phyloP scores from a whole-genome alignment of 2,888 invertebrate species.

The Coecobrya sp. region DNA sequence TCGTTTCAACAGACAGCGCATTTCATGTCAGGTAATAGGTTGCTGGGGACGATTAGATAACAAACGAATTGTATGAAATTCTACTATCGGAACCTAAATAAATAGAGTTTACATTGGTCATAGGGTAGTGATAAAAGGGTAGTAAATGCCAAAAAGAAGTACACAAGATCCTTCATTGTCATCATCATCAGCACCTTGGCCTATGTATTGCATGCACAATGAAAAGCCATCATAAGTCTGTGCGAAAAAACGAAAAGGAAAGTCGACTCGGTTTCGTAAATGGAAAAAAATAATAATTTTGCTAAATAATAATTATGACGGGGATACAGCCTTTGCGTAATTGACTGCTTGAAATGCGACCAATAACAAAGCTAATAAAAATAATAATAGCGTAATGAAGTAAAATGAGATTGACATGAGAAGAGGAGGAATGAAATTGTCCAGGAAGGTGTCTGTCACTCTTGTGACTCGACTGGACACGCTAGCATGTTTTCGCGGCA shows the following conservation, averaged over 20 bases:
- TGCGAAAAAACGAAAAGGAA: background rate
- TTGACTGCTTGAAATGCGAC: background rate
- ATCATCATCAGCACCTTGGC: background rate
- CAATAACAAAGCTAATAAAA: background rate
- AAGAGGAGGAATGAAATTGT: slow-evolving; percentile 68
- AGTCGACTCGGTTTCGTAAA: background rate
- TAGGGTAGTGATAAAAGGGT: background rate
- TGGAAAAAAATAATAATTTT: background rate
- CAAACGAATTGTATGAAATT: background rate
- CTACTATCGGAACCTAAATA: slow-evolving; percentile 3
- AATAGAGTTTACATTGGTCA: background rate
- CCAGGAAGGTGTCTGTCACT: slow-evolving; percentile 86
- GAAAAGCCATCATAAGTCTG: background rate
- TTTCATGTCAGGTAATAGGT: slow-evolving; percentile 82
- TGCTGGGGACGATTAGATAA: slow-evolving; percentile 71
- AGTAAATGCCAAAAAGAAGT: background rate
- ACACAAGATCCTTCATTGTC: background rate
- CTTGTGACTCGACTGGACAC: slow-evolving; percentile 41
- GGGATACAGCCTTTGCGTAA: slow-evolving; percentile 3
- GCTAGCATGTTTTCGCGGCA: slow-evolving; percentile 38
- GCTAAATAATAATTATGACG: slow-evolving; percentile 16
- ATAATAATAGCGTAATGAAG: slow-evolving; percentile 81
- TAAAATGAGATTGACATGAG: slow-evolving; percentile 75
- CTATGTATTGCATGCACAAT: background rate
- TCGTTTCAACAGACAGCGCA: slow-evolving; percentile 69